These are phyloP conservation scores for Eubasilissa regina DNA, from an alignment of 1,140 invertebrate species.

Conservation along the genomic window DNA sequence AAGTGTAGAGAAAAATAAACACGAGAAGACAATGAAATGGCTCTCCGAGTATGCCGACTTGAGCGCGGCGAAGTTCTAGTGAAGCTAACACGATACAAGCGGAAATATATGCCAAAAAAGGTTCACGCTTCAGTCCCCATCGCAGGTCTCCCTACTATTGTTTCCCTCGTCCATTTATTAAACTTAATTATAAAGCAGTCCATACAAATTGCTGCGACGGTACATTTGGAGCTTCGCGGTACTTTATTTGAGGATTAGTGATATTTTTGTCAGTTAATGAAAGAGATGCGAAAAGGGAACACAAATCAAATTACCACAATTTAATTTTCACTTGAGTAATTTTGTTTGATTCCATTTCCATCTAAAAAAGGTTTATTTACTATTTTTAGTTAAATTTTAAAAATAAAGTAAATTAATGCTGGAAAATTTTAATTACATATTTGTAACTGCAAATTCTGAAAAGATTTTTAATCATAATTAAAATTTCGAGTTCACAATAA, in stretches of 20 bases:
- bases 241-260: slow-evolving; percentile 43
- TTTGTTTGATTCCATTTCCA: background rate
- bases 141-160: slow-evolving; percentile 29
- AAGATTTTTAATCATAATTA: too few species aligned
- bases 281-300: slow-evolving; percentile 38
- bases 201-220: slow-evolving; percentile 51
- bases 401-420: too few species aligned
- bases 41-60: slow-evolving; percentile 5
- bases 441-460: too few species aligned
- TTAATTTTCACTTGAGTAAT: slow-evolving; percentile 38
- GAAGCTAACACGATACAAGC: slow-evolving; percentile 44
- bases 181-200: slow-evolving; percentile 54
- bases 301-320: slow-evolving; percentile 39
- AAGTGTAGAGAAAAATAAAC: slow-evolving; percentile 18
- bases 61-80: slow-evolving; percentile 38
- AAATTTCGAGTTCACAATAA: too few species aligned
- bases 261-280: slow-evolving; percentile 44
- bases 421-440: too few species aligned
- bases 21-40: slow-evolving; percentile 32
- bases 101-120: slow-evolving; percentile 53
- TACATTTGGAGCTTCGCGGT: slow-evolving; percentile 49
- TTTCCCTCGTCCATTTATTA: slow-evolving; percentile 46
- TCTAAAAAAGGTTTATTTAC: slow-evolving; percentile 24
- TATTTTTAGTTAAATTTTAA: slow-evolving; percentile 15
- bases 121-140: slow-evolving; percentile 6